Conservation (phyloP, 2,888 invertebrate species). For the Muscina levida region DNA sequence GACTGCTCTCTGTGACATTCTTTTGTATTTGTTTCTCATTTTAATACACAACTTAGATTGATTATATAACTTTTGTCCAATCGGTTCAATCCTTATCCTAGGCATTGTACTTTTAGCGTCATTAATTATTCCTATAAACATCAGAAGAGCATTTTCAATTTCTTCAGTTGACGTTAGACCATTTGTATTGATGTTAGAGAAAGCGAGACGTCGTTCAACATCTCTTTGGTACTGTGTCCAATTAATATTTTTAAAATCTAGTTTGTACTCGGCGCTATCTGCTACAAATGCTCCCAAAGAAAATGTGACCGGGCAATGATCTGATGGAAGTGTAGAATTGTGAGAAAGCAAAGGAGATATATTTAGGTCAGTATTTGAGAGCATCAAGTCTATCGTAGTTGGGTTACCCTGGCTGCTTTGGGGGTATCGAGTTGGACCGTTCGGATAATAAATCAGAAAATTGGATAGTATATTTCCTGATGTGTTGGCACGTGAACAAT, state of each 20-base stretch:
- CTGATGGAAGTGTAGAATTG: slow-evolving; percentile 1
- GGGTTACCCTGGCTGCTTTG: not conserved
- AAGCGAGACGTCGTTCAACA: too few relatives aligned
- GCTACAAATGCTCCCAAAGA: not conserved
- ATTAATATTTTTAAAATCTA: too few relatives aligned
- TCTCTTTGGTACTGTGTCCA: too few relatives aligned
- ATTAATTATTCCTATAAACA: not conserved
- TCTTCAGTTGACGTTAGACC: not conserved
- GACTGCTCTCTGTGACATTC: too few relatives aligned
- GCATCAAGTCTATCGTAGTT: not conserved
- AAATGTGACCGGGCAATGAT: slow-evolving; percentile 6
- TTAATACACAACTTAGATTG: slow-evolving; percentile 6
- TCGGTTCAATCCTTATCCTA: not conserved
- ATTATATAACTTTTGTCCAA: not conserved
- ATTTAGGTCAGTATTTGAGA: slow-evolving; percentile 7
- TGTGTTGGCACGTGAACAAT: not conserved
- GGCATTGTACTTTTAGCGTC: not conserved
- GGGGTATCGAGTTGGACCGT: not conserved
- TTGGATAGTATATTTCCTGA: slow-evolving; percentile 3
- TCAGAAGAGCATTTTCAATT: slow-evolving; percentile 5
- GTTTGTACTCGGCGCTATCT: not conserved
- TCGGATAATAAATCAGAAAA: not conserved
- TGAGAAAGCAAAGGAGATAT: not conserved
- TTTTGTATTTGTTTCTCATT: not conserved
- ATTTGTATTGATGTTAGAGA: not conserved